Base-by-base conservation (phyloP, 2,113 vertebrate species). In the Notothenia rossii region DNA sequence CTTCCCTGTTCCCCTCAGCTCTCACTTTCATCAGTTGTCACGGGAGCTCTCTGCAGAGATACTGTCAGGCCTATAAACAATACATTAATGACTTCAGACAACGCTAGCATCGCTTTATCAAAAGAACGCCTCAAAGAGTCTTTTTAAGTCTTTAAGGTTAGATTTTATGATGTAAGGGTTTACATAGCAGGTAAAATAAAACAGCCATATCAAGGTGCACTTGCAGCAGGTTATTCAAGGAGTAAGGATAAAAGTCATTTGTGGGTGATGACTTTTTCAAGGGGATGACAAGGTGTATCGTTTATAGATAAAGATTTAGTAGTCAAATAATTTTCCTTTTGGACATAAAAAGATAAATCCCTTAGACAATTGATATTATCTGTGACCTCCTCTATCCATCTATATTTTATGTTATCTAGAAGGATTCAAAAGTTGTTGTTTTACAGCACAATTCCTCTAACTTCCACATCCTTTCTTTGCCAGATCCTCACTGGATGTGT, bases 151-250 rank as follows among this genome's bases (percentile, higher is more conserved):
- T 40, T 7, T 40, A 40, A 40, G 36, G 36, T 40, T 40, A 40
- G 36, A 40, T 58, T 70, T 50, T 69, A 77, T 78, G 56, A 70
- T 60, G n/a, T 29, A 15, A 72, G 54, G 8, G 0, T 82, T 60
- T 71, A 70, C 51, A 60, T 40, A 40, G 7, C 36, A 7, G 50
- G 55, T 25, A 50, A 25, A 78, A 71, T 53, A 65, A 70, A 75
- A 40, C 9, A 56, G 14, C 36, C 15, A 50, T 63, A 58, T 75
- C 4, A 62, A 50, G 58, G 25, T 59, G 60, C 2, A 20, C 36
- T 67, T 51, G 45, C 20, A 29, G 5, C 58, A 75, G 15, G 59
- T 51, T 20, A 22, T 36, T 71, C 18, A 64, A 25, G 1, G 40
- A 63, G 18, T 14, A 53, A 54, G 18, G 8, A 54, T 53, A 9